Conservation (phyloP, 2,113 vertebrate genomes). For the Papio anubis region DNA sequence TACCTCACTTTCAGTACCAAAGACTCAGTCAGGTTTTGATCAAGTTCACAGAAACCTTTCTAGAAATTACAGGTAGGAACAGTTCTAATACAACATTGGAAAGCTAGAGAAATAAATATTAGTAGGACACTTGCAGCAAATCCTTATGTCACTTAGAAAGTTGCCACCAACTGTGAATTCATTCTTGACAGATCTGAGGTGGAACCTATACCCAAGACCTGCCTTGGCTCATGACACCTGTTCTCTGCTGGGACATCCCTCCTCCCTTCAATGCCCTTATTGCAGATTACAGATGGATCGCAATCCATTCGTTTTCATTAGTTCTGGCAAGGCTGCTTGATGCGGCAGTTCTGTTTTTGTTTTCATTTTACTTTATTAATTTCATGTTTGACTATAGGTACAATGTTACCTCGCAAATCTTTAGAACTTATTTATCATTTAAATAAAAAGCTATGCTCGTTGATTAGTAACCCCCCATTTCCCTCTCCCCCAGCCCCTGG, state of each 20-base stretch:
- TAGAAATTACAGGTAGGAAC: background rate
- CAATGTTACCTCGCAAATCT: background rate
- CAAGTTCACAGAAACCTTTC: background rate
- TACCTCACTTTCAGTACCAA: background rate
- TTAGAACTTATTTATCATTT: background rate
- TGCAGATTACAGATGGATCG: background rate
- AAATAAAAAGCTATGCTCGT: background rate
- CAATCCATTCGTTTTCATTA: background rate
- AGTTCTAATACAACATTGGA: background rate
- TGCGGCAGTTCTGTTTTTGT: background rate
- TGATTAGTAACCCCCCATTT: background rate
- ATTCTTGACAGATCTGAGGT: background rate
- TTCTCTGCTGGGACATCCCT: background rate
- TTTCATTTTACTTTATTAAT: background rate
- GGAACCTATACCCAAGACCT: background rate
- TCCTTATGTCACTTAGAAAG: background rate
- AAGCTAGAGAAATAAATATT: background rate
- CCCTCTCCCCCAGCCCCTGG: background rate
- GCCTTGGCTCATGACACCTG: background rate
- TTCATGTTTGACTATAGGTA: background rate
- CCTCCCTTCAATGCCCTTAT: fast-evolving
- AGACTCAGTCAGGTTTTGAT: background rate
- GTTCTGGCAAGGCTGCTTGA: background rate
- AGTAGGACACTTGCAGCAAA: background rate
- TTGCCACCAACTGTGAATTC: background rate